A percentile compares a stretch with the other conserved stretches of the same genome.
phyloP scores from a whole-genome alignment of 2,113 vertebrate genomes.

The Corythoichthys intestinalis region DNA sequence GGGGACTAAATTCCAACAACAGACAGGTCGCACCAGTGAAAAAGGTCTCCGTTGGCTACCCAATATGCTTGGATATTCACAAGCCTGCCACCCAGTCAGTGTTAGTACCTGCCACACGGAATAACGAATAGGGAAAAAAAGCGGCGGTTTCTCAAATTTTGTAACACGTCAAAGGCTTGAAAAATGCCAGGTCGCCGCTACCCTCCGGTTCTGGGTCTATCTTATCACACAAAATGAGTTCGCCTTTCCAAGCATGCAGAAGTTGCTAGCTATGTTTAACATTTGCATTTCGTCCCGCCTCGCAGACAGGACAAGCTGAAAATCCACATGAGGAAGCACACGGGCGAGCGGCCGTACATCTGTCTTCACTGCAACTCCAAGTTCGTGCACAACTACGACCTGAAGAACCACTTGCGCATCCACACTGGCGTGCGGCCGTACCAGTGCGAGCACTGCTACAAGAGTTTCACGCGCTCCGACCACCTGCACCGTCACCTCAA shows the following conservation, averaged over 20 bases:
- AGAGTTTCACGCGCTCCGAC: slow-evolving; percentile 96
- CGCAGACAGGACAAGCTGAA: slow-evolving; percentile 97
- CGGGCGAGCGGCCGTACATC: slow-evolving; percentile 93
- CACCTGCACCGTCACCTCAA: slow-evolving; percentile 97
- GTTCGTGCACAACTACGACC: slow-evolving; percentile 98
- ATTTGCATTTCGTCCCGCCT: neutral
- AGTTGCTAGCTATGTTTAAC: neutral
- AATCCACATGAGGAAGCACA: slow-evolving; percentile 99
- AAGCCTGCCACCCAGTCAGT: neutral
- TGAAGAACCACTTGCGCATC: slow-evolving; percentile 98
- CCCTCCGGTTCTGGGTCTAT: neutral
- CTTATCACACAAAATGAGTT: neutral
- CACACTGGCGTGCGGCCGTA: slow-evolving; percentile 95
- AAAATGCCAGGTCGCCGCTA: neutral
- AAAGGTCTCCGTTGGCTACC: no score
- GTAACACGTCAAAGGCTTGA: neutral
- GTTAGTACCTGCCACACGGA: neutral
- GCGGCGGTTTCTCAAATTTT: no score
- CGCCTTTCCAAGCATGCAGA: neutral
- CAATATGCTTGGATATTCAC: no score
- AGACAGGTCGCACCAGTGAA: no score
- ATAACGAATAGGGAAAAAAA: neutral
- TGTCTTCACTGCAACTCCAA: slow-evolving; percentile 98
- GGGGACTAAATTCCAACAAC: no score
- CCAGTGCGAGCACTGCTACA: slow-evolving; percentile 99